Conservation (phyloP, 2,113 vertebrate species). For the Oryzias melastigma region DNA sequence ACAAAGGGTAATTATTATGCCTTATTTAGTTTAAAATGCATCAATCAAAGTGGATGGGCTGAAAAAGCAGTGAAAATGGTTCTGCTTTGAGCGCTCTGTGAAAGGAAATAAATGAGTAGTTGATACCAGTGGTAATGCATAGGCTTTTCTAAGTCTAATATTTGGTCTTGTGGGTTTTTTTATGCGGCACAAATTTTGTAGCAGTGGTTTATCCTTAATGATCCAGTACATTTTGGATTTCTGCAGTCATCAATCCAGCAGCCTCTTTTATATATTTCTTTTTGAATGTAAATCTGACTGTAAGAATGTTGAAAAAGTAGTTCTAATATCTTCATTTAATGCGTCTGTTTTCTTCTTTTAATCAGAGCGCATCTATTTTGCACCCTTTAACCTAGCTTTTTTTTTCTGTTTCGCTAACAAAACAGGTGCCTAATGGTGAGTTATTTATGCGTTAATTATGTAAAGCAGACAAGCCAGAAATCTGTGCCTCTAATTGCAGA, state of each 20-base stretch:
- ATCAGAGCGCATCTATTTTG: background rate
- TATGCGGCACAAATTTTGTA: background rate
- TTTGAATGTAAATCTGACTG: too few relatives aligned
- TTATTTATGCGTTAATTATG: conserved; percentile 36
- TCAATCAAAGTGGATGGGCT: conserved; percentile 3
- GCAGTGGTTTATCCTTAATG: too few relatives aligned
- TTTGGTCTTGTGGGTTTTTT: background rate
- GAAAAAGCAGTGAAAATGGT: conserved; percentile 4
- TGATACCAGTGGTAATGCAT: background rate
- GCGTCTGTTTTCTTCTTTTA: background rate
- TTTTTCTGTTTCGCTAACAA: conserved; percentile 3
- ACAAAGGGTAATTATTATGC: conserved; percentile 2
- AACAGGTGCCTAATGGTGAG: conserved; percentile 42
- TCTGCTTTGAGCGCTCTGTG: conserved; percentile 8
- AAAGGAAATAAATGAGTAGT: background rate
- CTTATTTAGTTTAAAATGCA: conserved; percentile 1
- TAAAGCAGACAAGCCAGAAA: conserved; percentile 39
- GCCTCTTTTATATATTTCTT: too few relatives aligned
- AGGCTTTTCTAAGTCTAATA: conserved; percentile 2
- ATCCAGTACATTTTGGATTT: too few relatives aligned
- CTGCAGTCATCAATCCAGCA: too few relatives aligned
- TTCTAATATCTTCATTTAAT: background rate
- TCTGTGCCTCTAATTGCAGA: conserved; percentile 29
- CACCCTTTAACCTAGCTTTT: background rate
- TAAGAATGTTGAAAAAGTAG: too few relatives aligned